These are phyloP conservation scores for Bradypodion pumilum DNA, from an alignment of 2,797 vertebrate genomes.

Conservation along the genomic window DNA sequence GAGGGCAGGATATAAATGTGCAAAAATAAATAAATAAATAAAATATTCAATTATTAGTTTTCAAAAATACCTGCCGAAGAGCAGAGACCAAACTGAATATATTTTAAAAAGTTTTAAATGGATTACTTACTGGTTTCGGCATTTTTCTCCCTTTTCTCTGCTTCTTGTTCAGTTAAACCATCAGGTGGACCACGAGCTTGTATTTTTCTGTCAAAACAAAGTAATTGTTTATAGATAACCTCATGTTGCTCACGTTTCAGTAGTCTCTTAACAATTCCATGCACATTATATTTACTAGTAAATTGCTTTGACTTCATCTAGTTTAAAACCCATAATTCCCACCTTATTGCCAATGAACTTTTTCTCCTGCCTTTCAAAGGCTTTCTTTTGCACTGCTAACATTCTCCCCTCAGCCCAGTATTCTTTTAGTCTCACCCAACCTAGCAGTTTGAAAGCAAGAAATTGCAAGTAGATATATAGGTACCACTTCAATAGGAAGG, in stretches of 20 bases:
- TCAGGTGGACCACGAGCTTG: slow-evolving; percentile 50
- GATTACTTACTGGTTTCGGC: slow-evolving; percentile 91
- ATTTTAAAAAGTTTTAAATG: neutral
- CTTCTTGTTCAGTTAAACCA: slow-evolving; percentile 55
- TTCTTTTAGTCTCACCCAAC: too few relatives aligned
- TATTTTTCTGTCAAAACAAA: slow-evolving; percentile 65
- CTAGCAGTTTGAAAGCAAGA: too few relatives aligned
- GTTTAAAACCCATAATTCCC: too few relatives aligned
- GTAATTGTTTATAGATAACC: slow-evolving; percentile 17
- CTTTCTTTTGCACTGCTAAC: too few relatives aligned
- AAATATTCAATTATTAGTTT: neutral
- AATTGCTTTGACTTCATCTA: too few relatives aligned
- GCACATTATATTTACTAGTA: neutral
- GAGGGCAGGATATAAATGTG: too few relatives aligned
- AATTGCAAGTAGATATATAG: too few relatives aligned
- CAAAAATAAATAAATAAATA: too few relatives aligned
- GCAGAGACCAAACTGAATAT: neutral
- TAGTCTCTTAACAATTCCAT: neutral
- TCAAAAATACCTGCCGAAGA: neutral
- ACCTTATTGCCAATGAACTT: too few relatives aligned
- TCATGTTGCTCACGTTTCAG: neutral
- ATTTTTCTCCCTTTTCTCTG: slow-evolving; percentile 81
- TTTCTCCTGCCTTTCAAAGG: too few relatives aligned
- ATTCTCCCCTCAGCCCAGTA: too few relatives aligned
- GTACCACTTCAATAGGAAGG: too few relatives aligned